These are phyloP conservation scores for Periophthalmodon schlosseri DNA, from an alignment of 2,113 vertebrate genomes.

Conservation along the genomic window DNA sequence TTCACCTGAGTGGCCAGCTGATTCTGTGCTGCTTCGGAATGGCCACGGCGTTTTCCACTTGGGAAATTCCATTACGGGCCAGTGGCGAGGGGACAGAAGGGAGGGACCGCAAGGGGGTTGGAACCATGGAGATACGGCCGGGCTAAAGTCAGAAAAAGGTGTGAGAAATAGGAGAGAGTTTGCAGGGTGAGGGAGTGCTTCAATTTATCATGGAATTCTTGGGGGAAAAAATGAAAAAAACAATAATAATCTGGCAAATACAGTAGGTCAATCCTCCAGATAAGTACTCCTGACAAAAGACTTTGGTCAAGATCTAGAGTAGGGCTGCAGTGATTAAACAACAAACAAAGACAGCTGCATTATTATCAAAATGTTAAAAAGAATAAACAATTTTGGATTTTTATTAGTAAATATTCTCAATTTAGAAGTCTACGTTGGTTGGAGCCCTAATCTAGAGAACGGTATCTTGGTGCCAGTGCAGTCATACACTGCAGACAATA, in stretches of 20 bases:
- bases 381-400: too few species aligned
- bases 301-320: background rate
- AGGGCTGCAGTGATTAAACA: background rate
- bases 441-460: too few species aligned
- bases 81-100: slow-evolving; percentile 6
- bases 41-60: slow-evolving; percentile 35
- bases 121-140: slow-evolving; percentile 5
- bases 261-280: background rate
- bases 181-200: background rate
- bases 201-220: background rate
- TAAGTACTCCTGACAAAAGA: background rate
- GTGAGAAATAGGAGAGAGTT: background rate
- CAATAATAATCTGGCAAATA: background rate
- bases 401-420: too few species aligned
- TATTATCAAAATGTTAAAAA: too few species aligned
- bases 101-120: slow-evolving; percentile 19
- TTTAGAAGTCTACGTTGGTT: too few species aligned
- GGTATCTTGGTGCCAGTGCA: too few species aligned
- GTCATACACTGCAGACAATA: too few species aligned
- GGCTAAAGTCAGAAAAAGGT: background rate
- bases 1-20: slow-evolving; percentile 53
- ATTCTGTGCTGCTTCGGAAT: slow-evolving; percentile 47
- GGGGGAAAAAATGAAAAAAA: background rate
- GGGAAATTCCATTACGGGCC: slow-evolving; percentile 46
- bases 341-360: too few species aligned